Conservation (phyloP, 2,888 invertebrate species). For the Emmelina monodactyla region DNA sequence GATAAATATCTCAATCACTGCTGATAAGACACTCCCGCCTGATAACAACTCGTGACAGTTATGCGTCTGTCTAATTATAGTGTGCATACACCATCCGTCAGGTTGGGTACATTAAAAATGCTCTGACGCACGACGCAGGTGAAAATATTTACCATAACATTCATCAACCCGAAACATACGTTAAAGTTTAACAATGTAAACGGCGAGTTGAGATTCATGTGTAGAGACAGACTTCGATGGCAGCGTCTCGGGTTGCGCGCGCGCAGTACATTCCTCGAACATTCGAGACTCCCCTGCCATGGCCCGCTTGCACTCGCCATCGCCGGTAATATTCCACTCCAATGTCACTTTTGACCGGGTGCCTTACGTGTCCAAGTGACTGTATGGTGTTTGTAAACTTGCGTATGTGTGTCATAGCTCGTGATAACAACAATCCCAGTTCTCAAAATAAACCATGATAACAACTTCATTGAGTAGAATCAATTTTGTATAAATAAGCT, state of each 20-base stretch:
- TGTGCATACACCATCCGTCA: too few species aligned
- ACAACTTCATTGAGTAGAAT: too few species aligned
- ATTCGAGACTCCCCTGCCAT: conserved; percentile 34
- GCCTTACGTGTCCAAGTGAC: conserved; percentile 24
- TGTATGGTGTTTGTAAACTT: conserved; percentile 17
- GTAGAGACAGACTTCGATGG: background rate
- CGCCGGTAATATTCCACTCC: conserved; percentile 54
- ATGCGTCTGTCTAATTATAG: conserved; percentile 28
- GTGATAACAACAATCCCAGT: too few species aligned
- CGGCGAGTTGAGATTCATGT: too few species aligned
- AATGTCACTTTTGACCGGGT: conserved; percentile 36
- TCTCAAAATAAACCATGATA: too few species aligned
- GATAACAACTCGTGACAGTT: conserved; percentile 41
- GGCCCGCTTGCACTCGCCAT: conserved; percentile 19
- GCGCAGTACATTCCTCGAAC: conserved; percentile 20
- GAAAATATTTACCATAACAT: too few species aligned
- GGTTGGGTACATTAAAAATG: too few species aligned
- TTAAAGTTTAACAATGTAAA: too few species aligned
- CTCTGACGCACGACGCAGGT: too few species aligned
- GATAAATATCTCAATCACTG: conserved; percentile 32
- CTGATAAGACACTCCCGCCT: conserved; percentile 42
- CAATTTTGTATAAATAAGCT: too few species aligned
- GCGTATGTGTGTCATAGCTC: conserved; percentile 21
- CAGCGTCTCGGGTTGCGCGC: conserved; percentile 3
- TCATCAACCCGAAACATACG: too few species aligned